Evolutionary conservation across 2,888 invertebrate species (phyloP), one percentile per base, ranked within the genome.

Genomic region (Baronia brevicornis): DNA sequence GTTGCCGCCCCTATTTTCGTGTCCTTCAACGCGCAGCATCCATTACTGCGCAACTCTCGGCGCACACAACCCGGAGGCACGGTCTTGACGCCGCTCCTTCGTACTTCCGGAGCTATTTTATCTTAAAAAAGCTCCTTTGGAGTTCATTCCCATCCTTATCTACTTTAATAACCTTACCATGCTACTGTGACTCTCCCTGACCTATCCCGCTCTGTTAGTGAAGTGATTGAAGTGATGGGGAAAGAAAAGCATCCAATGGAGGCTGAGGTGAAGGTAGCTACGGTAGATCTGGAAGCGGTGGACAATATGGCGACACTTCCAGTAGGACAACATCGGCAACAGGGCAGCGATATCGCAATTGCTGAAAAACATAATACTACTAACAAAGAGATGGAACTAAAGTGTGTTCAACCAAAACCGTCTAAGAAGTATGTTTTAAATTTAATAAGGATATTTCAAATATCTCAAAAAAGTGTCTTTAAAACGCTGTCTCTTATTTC

Each of bases 241-340:
- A 85, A 84, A 51, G 84, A 86, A 33, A 84, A 80, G 65, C 80
- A 82, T 39, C 71, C 78, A 11, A 62, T 66, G 52, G 89, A 88
- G 70, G 89, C 90, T 67, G 93, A 94, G 84, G 91, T 94, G 78
- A 94, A 94, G 87, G 93, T 94, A 74, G 91, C 94, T 53, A 94
- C 94, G 38, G 95, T 95, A 56, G 94, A 94, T 78, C 88, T 93
- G 60, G 94, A 94, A 80, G 88, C 92, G 48, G 91, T 92, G 54
- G 93, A 94, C 87, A 94, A 94, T 68, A 94, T 94, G 90, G 94
- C 94, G 72, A 94, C 94, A 22, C 87, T 94, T 73, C 94, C 94
- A 52, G 94, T 94, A 38, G 92, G 92, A 42, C 89, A 92, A 62
- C 90, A 90, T 63, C 88, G 87, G 55, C 88, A 87, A 58, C 86